Percentiles rank a stretch among this genome's conserved stretches.
Evolutionary conservation across 2,797 vertebrate species (phyloP).

Genomic region (Sebastes nivosus): DNA sequence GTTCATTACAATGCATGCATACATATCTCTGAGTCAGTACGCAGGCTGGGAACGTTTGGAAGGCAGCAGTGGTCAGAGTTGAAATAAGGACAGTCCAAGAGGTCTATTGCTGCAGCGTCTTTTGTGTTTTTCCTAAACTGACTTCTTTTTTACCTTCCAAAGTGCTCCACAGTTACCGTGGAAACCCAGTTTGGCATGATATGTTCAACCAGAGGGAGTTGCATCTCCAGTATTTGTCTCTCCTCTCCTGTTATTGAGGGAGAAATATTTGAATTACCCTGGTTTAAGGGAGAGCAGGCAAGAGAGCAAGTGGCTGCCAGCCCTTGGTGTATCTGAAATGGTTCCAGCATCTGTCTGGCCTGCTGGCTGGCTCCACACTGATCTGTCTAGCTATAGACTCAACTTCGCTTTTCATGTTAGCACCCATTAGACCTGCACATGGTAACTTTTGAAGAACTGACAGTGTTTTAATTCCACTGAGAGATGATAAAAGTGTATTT

Average conservation of each 20-base stretch:
- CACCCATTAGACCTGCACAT: not conserved
- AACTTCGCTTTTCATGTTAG: slow-evolving; percentile 50
- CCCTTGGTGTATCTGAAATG: slow-evolving; percentile 34
- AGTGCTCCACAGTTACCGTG: slow-evolving; percentile 47
- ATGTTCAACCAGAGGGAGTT: slow-evolving; percentile 37
- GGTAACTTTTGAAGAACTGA: not conserved
- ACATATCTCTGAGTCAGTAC: not conserved
- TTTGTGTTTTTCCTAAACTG: not conserved
- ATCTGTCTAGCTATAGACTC: slow-evolving; percentile 61
- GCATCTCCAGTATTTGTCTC: slow-evolving; percentile 47
- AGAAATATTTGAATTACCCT: slow-evolving; percentile 72
- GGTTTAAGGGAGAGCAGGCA: slow-evolving; percentile 54
- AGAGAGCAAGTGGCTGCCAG: slow-evolving; percentile 25
- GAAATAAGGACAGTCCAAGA: slow-evolving; percentile 16
- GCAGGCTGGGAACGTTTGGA: not conserved
- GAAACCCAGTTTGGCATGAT: slow-evolving; percentile 49
- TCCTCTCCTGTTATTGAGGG: slow-evolving; percentile 55
- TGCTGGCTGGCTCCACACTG: slow-evolving; percentile 58
- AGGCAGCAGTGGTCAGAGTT: slow-evolving; percentile 7
- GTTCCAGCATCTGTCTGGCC: slow-evolving; percentile 53
- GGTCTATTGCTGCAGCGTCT: slow-evolving; percentile 17
- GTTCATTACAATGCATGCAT: not conserved
- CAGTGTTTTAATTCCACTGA: not conserved
- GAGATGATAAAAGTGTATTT: no score
- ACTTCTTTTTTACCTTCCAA: slow-evolving; percentile 8